A percentile compares a stretch with the other conserved stretches of the same genome.
Evolutionary conservation across 2,113 vertebrate genomes (phyloP).

Genomic region (Campylorhamphus procurvoides): DNA sequence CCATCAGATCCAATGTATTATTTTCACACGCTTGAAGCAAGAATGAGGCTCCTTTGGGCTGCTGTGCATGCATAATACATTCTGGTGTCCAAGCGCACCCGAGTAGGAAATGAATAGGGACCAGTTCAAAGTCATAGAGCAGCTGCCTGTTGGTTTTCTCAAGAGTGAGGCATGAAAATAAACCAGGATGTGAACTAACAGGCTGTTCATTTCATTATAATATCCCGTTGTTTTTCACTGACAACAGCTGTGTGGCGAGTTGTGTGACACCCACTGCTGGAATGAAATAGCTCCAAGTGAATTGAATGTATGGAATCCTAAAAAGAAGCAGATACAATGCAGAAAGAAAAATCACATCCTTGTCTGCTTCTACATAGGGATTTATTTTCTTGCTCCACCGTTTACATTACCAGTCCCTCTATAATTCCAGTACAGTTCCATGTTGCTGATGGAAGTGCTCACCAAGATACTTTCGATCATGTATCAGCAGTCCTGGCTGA

Average conservation of each 20-base stretch:
- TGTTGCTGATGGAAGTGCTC: background rate
- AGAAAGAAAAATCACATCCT: background rate
- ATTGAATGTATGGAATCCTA: background rate
- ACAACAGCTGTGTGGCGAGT: conserved; percentile 33
- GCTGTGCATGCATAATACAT: conserved; percentile 16
- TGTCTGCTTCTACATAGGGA: background rate
- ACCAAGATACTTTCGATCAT: background rate
- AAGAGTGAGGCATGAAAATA: background rate
- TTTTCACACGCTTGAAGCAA: background rate
- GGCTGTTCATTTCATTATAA: background rate
- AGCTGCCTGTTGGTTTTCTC: conserved; percentile 37
- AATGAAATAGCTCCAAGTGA: background rate
- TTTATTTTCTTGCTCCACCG: background rate
- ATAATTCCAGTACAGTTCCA: background rate
- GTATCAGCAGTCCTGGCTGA: background rate
- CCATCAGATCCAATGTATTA: background rate
- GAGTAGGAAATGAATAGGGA: background rate
- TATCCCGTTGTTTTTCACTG: background rate
- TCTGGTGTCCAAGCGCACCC: background rate
- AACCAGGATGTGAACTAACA: conserved; percentile 31
- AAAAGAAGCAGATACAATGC: background rate
- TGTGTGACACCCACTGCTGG: background rate
- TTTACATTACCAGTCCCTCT: background rate
- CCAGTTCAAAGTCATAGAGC: conserved; percentile 47
- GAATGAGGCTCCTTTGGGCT: background rate